Percentiles rank a stretch among this genome's conserved stretches.
Evolutionary conservation across 1,140 invertebrate species (phyloP).

Genomic region (Lanistes nyassanus): DNA sequence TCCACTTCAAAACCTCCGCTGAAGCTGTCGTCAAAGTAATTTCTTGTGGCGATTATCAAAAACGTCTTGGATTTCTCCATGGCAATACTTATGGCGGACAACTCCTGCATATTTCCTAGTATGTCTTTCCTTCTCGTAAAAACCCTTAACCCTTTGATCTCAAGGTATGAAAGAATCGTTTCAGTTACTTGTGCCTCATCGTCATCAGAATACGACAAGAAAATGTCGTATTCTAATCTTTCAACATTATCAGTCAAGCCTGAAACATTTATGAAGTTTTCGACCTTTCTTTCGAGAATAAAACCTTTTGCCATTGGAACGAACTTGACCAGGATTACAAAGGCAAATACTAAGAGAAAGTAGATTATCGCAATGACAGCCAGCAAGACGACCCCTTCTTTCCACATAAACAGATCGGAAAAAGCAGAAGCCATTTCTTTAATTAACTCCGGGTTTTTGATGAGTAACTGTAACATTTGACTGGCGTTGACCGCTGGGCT

Average conservation of each 20-base stretch:
- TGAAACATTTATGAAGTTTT: not conserved
- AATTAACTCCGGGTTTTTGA: not conserved
- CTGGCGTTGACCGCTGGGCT: no score
- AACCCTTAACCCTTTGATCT: not conserved
- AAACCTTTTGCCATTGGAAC: not conserved
- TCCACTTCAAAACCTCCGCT: not conserved
- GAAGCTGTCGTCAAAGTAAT: not conserved
- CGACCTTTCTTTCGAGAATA: not conserved
- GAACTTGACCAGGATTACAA: not conserved
- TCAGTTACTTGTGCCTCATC: not conserved
- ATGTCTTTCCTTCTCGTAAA: slow-evolving; percentile 4
- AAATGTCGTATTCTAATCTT: not conserved
- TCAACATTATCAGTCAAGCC: not conserved
- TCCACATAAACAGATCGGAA: not conserved
- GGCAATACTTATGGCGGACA: not conserved
- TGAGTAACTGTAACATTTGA: not conserved
- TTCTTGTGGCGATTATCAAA: slow-evolving; percentile 4
- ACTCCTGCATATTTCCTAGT: not conserved
- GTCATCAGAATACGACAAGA: slow-evolving; percentile 13
- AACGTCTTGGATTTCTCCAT: slow-evolving; percentile 8
- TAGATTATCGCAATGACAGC: not conserved
- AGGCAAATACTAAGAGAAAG: not conserved
- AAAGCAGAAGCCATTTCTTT: slow-evolving; percentile 4
- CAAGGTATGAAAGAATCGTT: not conserved
- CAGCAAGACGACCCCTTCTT: not conserved